Evolutionary conservation across 2,113 vertebrate species (phyloP).

Genomic region (Acanthisitta chloris): DNA sequence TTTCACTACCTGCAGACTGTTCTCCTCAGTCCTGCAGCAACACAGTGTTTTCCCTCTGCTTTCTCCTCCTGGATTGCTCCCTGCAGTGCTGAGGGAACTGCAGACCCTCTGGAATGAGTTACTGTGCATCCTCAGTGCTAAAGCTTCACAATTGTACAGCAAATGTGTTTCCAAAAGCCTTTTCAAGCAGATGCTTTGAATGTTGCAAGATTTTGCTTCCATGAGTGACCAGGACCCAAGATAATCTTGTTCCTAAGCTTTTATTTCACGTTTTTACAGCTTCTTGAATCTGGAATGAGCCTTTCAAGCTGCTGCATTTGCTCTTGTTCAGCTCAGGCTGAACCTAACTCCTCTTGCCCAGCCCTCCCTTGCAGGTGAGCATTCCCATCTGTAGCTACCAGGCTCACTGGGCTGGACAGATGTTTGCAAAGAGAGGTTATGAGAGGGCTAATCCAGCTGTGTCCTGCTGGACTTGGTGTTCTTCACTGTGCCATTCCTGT

Average conservation of each 20-base stretch:
- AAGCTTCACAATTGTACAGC: neutral
- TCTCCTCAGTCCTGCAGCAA: accelerated
- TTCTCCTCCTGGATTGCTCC: neutral
- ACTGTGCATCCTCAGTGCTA: accelerated
- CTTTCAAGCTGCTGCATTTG: neutral
- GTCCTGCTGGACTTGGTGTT: neutral
- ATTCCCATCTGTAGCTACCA: neutral
- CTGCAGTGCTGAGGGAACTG: neutral
- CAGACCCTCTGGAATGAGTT: neutral
- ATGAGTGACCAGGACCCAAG: neutral
- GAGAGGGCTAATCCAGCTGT: neutral
- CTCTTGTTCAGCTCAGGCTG: neutral
- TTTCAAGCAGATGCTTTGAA: neutral
- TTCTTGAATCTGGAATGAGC: neutral
- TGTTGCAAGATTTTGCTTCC: accelerated
- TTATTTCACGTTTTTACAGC: neutral
- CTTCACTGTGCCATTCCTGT: neutral
- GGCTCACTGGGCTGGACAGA: neutral
- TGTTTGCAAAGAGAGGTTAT: neutral
- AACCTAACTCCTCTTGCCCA: neutral
- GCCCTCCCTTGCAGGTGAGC: neutral
- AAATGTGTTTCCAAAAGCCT: neutral
- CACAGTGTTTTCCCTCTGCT: accelerated
- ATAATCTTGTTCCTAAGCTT: neutral
- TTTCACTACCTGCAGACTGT: accelerated